These are phyloP conservation scores for Cassiopea xamachana DNA, from an alignment of 30 jellyfish, hydroid and myxozoan genomes.

Conservation along the genomic window DNA sequence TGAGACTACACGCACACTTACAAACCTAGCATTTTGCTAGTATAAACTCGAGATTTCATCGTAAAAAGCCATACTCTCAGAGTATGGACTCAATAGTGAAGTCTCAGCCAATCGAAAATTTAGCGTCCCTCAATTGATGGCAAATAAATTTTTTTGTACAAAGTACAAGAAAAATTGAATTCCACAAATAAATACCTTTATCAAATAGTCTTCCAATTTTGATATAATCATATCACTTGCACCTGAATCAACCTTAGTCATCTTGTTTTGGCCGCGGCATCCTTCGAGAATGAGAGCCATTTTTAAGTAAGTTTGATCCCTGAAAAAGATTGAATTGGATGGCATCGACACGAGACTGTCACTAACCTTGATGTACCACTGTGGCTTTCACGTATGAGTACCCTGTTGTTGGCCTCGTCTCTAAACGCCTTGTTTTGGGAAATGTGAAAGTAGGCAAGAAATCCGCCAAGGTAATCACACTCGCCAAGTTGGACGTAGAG, in stretches of 20 bases:
- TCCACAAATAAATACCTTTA: not conserved
- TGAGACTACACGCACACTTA: too few relatives aligned
- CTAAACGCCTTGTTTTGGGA: not conserved
- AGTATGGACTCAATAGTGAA: too few relatives aligned
- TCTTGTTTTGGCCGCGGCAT: not conserved
- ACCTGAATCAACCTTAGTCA: not conserved
- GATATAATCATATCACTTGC: constrained; percentile 46
- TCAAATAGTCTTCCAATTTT: constrained; percentile 25
- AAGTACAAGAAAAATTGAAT: too few relatives aligned
- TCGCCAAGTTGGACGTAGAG: too few relatives aligned
- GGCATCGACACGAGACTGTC: not conserved
- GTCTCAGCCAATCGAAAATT: too few relatives aligned
- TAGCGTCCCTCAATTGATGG: too few relatives aligned
- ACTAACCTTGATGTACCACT: not conserved
- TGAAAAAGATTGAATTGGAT: not conserved
- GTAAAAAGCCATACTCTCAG: too few relatives aligned
- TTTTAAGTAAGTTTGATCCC: not conserved
- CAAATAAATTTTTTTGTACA: too few relatives aligned
- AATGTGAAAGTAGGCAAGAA: not conserved
- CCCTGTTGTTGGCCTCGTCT: not conserved
- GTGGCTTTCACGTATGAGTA: not conserved
- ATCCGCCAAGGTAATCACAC: too few relatives aligned
- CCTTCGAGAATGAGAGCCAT: not conserved
- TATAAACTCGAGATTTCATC: too few relatives aligned
- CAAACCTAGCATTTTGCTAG: too few relatives aligned